Evolutionary conservation across 2,888 invertebrate species (phyloP).

Genomic region (Iselma pallidipennis): DNA sequence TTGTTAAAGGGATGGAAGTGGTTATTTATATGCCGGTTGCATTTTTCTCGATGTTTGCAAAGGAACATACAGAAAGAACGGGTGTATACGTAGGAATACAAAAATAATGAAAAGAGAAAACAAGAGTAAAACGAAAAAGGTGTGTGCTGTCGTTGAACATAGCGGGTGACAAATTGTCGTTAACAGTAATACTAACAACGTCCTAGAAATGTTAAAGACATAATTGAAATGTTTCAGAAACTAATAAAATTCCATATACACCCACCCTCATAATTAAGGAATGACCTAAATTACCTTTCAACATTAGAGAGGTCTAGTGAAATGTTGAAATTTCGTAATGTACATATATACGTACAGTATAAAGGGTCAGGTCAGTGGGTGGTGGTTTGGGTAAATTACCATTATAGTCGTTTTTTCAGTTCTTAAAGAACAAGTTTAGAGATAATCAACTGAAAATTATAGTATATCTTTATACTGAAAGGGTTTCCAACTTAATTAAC

Average conservation of each 20-base stretch:
- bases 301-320: background rate
- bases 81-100: background rate
- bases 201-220: no score
- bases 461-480: no score
- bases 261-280: background rate
- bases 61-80: background rate
- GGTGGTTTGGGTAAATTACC: background rate
- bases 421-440: no score
- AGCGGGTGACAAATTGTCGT: no score
- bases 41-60: background rate
- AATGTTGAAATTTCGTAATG: background rate
- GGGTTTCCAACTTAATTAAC: background rate
- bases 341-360: background rate
- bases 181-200: no score
- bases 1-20: background rate
- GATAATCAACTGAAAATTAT: no score
- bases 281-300: constrained; percentile 3
- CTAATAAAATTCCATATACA: background rate
- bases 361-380: background rate
- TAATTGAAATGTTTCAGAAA: background rate
- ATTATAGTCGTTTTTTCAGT: background rate
- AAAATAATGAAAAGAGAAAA: background rate
- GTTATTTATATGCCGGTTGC: constrained; percentile 6
- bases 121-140: background rate
- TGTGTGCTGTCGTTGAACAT: no score